Evolutionary conservation across 2,888 invertebrate genomes (phyloP).

Genomic region (Trissoscelio sp.): DNA sequence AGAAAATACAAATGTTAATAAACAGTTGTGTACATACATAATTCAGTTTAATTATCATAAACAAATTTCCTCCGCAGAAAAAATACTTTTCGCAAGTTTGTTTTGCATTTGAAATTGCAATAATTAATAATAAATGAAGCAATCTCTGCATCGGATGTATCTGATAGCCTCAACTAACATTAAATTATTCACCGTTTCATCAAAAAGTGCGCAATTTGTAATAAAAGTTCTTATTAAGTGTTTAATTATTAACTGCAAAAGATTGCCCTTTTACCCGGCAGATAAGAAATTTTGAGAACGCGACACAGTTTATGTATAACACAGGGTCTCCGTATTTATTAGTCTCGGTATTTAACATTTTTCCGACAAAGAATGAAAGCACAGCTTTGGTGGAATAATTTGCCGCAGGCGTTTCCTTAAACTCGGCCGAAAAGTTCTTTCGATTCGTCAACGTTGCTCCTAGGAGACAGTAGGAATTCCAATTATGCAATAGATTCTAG

Average conservation of each 20-base stretch:
- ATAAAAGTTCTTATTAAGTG: neutral
- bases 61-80: too few relatives aligned
- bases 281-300: constrained; percentile 29
- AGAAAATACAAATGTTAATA: too few relatives aligned
- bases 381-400: constrained; percentile 28
- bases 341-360: constrained; percentile 22
- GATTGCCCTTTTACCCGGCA: neutral
- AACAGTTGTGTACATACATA: too few relatives aligned
- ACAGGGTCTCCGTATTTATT: constrained; percentile 22
- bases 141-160: too few relatives aligned
- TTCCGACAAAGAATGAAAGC: neutral
- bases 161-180: neutral
- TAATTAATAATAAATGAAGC: too few relatives aligned
- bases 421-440: constrained; percentile 16
- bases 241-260: constrained; percentile 10
- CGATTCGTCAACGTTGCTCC: constrained; percentile 47
- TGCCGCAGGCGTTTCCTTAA: constrained; percentile 14
- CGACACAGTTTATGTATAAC: constrained; percentile 6
- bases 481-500: constrained; percentile 48
- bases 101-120: too few relatives aligned
- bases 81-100: too few relatives aligned
- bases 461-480: constrained; percentile 41
- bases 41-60: too few relatives aligned
- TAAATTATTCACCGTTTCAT: neutral
- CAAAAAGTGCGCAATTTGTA: constrained; percentile 14